Evolutionary conservation across 2,113 vertebrate genomes (phyloP).

Genomic region (Lynx canadensis): DNA sequence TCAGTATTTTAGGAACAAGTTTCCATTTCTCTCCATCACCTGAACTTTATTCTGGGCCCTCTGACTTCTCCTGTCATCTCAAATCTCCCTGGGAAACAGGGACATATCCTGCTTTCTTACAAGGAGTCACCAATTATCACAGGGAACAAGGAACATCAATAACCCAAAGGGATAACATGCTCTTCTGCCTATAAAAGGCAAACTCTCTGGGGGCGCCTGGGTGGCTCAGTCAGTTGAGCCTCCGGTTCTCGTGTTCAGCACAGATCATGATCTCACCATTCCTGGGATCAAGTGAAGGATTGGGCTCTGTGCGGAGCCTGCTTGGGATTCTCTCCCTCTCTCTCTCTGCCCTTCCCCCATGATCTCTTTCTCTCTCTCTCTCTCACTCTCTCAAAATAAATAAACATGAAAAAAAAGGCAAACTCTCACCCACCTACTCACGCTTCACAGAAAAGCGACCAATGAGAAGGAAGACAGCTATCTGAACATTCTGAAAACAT

Average conservation of each 20-base stretch:
- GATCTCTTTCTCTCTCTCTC: too few relatives aligned
- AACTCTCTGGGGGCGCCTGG: background rate
- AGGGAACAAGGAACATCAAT: background rate
- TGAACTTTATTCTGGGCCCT: background rate
- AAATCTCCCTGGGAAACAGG: background rate
- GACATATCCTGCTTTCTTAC: background rate
- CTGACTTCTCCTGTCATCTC: background rate
- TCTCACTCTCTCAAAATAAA: too few relatives aligned
- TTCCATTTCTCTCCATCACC: background rate
- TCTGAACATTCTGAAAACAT: background rate
- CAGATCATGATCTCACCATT: too few relatives aligned
- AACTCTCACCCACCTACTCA: background rate
- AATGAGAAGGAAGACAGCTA: background rate
- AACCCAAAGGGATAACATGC: background rate
- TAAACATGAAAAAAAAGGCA: background rate
- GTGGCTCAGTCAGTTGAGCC: too few relatives aligned
- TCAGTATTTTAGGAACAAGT: conserved; percentile 2
- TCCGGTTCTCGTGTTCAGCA: too few relatives aligned
- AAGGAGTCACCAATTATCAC: background rate
- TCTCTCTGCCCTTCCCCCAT: too few relatives aligned
- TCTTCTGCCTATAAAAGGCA: background rate
- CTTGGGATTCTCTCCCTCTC: too few relatives aligned
- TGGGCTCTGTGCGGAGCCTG: too few relatives aligned
- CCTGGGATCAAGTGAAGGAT: too few relatives aligned
- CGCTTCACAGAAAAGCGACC: background rate